A percentile compares a stretch with the other conserved stretches of the same genome.
These are phyloP conservation scores for Microvelia longipes DNA, from an alignment of 1,140 invertebrate species.

Conservation along the genomic window DNA sequence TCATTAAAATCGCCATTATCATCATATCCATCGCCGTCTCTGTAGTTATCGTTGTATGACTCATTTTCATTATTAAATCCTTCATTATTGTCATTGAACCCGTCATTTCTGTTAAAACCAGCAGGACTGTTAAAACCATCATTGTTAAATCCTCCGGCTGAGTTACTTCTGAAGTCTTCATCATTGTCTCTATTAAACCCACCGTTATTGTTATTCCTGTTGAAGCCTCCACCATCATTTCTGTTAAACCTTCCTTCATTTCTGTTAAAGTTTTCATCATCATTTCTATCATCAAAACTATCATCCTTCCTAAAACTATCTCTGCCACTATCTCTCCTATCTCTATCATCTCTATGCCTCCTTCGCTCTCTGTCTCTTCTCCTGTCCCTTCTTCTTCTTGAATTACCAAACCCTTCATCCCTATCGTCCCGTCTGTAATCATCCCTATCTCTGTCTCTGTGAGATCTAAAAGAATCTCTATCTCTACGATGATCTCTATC, in stretches of 20 bases:
- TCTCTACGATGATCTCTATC: constrained; percentile 1
- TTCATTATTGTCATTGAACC: not conserved
- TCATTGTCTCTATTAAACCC: not conserved
- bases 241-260: not conserved
- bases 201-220: not conserved
- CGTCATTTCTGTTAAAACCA: not conserved
- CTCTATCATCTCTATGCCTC: not conserved
- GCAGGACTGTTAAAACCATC: not conserved
- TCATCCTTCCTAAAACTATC: not conserved
- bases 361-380: not conserved
- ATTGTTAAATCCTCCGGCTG: not conserved
- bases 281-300: not conserved
- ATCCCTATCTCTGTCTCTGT: not conserved
- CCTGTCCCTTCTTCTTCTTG: constrained; percentile 1
- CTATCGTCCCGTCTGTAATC: constrained; percentile 2
- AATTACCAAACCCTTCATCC: constrained; percentile 2
- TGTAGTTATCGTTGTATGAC: not conserved
- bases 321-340: not conserved
- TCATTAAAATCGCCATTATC: not conserved
- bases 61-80: not conserved
- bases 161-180: not conserved
- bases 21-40: not conserved
- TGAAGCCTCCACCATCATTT: not conserved
- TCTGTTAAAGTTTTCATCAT: not conserved
- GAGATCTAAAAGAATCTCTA: not conserved